Evolutionary conservation across 2,888 invertebrate genomes (phyloP).

Genomic region (Melinaea marsaeus): DNA sequence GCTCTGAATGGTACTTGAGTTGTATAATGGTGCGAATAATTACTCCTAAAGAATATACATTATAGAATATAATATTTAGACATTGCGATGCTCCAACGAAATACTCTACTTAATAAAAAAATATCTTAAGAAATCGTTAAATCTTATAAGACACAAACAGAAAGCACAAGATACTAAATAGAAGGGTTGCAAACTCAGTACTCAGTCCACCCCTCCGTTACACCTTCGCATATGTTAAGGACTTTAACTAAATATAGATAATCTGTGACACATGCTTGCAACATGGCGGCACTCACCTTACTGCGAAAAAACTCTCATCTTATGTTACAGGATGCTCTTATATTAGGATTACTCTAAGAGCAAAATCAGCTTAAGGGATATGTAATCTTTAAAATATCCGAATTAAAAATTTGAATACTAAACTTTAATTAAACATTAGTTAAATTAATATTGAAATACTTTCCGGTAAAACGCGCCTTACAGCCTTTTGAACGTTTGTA

Average conservation of each 20-base stretch:
- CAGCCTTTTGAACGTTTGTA: conserved; percentile 1
- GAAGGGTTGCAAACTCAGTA: conserved; percentile 26
- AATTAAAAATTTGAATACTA: too few relatives aligned
- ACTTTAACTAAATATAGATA: conserved; percentile 66
- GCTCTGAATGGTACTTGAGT: conserved; percentile 3
- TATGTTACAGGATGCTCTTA: conserved; percentile 73
- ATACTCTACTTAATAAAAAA: too few relatives aligned
- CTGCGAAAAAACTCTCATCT: conserved; percentile 68
- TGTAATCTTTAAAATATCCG: background rate
- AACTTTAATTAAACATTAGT: too few relatives aligned
- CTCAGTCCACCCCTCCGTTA: conserved; percentile 28
- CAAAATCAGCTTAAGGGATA: conserved; percentile 8
- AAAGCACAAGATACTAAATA: background rate
- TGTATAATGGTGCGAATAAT: background rate
- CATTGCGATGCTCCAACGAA: too few relatives aligned
- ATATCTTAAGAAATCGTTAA: too few relatives aligned
- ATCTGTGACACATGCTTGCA: conserved; percentile 66
- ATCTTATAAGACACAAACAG: too few relatives aligned
- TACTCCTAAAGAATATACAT: too few relatives aligned
- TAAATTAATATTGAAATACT: background rate
- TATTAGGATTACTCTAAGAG: conserved; percentile 44
- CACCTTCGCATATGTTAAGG: conserved; percentile 60
- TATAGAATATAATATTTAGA: too few relatives aligned
- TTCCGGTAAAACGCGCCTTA: conserved; percentile 6
- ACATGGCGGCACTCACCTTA: conserved; percentile 66